phyloP scores from a whole-genome alignment of 2,888 invertebrate genomes.

The Saturnia japonica region DNA sequence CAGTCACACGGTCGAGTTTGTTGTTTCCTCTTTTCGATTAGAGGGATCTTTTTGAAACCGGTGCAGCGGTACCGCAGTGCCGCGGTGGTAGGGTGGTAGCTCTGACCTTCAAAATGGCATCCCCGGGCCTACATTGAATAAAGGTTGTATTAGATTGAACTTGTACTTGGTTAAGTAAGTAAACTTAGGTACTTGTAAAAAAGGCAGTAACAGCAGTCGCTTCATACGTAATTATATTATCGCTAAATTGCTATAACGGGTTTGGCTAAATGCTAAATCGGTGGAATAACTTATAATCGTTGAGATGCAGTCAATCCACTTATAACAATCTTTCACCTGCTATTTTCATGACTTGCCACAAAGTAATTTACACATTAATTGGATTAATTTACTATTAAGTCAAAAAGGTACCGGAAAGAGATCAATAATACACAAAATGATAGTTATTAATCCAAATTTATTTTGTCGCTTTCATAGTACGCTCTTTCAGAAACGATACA shows the following conservation, averaged over 20 bases:
- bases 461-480: too few species aligned
- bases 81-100: too few species aligned
- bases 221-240: constrained; percentile 8
- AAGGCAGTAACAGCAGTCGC: neutral
- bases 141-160: neutral
- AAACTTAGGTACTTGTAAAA: neutral
- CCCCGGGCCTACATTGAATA: neutral
- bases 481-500: too few species aligned
- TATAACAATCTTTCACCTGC: constrained; percentile 25
- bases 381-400: neutral
- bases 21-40: neutral
- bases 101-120: neutral
- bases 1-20: neutral
- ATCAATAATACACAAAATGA: too few species aligned
- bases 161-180: neutral
- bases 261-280: too few species aligned
- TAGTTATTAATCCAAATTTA: too few species aligned
- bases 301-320: constrained; percentile 30
- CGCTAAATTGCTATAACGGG: too few species aligned
- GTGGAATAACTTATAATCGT: constrained; percentile 26
- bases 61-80: too few species aligned
- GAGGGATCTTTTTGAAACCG: neutral
- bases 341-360: constrained; percentile 35
- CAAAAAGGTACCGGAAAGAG: too few species aligned
- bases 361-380: neutral